phyloP scores from a whole-genome alignment of 2,888 invertebrate genomes.

The Syrphus vitripennis region DNA sequence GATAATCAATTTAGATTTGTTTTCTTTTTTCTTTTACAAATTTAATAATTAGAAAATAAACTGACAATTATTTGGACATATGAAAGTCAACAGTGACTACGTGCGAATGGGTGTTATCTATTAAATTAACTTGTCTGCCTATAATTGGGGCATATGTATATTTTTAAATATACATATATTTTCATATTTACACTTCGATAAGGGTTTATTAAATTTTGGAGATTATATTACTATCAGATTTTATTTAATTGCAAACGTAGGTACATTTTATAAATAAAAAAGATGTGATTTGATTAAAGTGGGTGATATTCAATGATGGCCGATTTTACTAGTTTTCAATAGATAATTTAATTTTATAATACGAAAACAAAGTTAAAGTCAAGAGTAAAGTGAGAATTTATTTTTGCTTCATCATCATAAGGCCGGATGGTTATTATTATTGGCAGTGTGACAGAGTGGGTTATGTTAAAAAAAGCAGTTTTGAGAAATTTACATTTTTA shows the following conservation, averaged over 20 bases:
- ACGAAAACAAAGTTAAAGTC: background rate
- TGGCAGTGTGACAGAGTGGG: too few species aligned
- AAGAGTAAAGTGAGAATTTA: background rate
- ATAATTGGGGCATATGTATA: background rate
- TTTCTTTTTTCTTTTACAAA: slow-evolving; percentile 19
- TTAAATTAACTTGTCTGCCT: background rate
- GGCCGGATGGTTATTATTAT: too few species aligned
- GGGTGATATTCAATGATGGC: background rate
- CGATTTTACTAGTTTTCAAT: background rate
- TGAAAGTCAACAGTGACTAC: background rate
- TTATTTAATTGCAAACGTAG: background rate
- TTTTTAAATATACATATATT: background rate
- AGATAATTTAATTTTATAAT: background rate
- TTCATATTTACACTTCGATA: background rate
- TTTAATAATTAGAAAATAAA: slow-evolving; percentile 55
- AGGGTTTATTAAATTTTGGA: background rate
- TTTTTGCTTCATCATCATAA: background rate
- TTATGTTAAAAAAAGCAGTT: too few species aligned
- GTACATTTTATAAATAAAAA: background rate
- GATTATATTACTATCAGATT: background rate
- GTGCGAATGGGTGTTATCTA: background rate
- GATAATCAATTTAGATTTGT: slow-evolving; percentile 18
- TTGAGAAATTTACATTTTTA: too few species aligned
- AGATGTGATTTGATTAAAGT: background rate
- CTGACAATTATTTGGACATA: slow-evolving; percentile 52